Evolutionary conservation across 2,797 vertebrate species (phyloP).

Genomic region (Pangasius larnaudii): DNA sequence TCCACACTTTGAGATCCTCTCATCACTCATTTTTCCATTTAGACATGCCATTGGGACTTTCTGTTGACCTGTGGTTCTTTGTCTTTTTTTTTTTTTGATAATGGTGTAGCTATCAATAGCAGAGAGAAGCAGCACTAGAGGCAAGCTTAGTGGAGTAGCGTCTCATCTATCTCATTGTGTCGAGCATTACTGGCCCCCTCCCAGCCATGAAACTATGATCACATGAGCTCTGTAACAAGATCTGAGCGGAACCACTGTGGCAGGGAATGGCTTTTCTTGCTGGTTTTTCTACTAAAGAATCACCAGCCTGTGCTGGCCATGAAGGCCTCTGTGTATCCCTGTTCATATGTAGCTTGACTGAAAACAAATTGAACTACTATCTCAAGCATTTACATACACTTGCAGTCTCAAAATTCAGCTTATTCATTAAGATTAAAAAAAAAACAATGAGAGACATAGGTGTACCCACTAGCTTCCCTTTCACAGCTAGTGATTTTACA

Average conservation of each 20-base stretch:
- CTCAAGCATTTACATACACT: slow-evolving; percentile 73
- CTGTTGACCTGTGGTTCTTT: slow-evolving; percentile 35
- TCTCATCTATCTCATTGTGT: slow-evolving; percentile 46
- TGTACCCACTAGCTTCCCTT: slow-evolving; percentile 54
- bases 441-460: slow-evolving; percentile 59
- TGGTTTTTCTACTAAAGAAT: slow-evolving; percentile 47
- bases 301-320: slow-evolving; percentile 47
- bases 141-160: slow-evolving; percentile 38
- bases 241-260: slow-evolving; percentile 54
- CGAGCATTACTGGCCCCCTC: slow-evolving; percentile 51
- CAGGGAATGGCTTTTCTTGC: slow-evolving; percentile 57
- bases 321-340: slow-evolving; percentile 47
- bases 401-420: slow-evolving; percentile 77
- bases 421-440: slow-evolving; percentile 70
- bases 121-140: slow-evolving; percentile 43
- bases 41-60: slow-evolving; percentile 20
- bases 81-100: slow-evolving; percentile 19
- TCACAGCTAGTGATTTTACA: slow-evolving; percentile 57
- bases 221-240: slow-evolving; percentile 58
- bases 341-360: slow-evolving; percentile 55
- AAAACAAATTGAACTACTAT: slow-evolving; percentile 63
- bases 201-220: slow-evolving; percentile 54
- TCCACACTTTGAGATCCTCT: slow-evolving; percentile 31
- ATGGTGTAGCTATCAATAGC: slow-evolving; percentile 32
- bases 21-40: slow-evolving; percentile 20